Evolutionary conservation across 2,113 vertebrate species (phyloP).

Genomic region (Xenus cinereus): DNA sequence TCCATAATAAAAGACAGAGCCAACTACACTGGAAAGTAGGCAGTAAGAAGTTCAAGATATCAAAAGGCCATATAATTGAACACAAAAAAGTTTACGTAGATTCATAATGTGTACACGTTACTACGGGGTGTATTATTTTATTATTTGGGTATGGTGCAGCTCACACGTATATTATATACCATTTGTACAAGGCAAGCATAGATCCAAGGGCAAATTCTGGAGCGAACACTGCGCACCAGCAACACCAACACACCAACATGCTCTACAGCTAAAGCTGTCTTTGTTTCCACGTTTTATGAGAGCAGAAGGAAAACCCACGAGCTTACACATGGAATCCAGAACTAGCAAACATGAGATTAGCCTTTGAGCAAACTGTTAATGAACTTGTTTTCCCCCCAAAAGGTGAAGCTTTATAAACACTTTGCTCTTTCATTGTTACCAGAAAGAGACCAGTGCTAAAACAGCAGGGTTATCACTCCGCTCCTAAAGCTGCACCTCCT

Average conservation of each 20-base stretch:
- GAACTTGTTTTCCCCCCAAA: not conserved
- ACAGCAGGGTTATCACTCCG: not conserved
- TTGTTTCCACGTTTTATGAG: not conserved
- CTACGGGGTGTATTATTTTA: not conserved
- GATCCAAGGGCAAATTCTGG: not conserved
- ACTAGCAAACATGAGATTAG: not conserved
- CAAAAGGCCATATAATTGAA: not conserved
- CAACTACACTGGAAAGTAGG: not conserved
- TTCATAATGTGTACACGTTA: not conserved
- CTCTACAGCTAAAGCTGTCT: not conserved
- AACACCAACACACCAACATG: not conserved
- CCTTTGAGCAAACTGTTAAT: not conserved
- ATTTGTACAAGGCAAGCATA: not conserved
- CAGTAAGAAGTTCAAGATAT: not conserved
- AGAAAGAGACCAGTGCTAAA: not conserved
- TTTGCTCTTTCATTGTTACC: not conserved
- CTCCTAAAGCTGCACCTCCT: not conserved
- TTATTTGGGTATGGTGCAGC: not conserved
- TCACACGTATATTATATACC: not conserved
- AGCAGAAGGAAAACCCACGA: not conserved
- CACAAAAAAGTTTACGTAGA: not conserved
- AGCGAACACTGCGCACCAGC: not conserved
- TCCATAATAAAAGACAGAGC: not conserved
- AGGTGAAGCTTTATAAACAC: slow-evolving; percentile 1
- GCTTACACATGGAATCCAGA: not conserved